phyloP scores from a whole-genome alignment of 1,140 invertebrate species.

The Thrips palmi region DNA sequence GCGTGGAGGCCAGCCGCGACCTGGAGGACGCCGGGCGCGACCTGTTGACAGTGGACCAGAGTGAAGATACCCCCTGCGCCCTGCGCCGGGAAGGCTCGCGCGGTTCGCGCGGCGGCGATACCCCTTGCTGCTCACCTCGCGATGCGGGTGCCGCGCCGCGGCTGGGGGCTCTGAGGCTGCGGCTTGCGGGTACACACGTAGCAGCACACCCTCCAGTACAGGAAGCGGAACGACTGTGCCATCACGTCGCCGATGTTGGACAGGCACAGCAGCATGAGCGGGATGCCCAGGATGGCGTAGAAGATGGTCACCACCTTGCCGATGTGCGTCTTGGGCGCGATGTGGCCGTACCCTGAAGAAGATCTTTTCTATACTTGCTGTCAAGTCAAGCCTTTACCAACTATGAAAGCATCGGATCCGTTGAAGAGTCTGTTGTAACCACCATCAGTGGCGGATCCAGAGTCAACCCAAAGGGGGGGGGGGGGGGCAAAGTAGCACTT shows the following conservation, averaged over 20 bases:
- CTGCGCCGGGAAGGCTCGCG: too few relatives aligned
- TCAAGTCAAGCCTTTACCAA: slow-evolving; percentile 13
- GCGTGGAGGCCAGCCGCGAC: slow-evolving; percentile 30
- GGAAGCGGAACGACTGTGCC: slow-evolving; percentile 81
- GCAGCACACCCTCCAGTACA: slow-evolving; percentile 80
- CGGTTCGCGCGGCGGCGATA: slow-evolving; percentile 11
- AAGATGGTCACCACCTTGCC: slow-evolving; percentile 90
- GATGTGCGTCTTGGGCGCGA: slow-evolving; percentile 77
- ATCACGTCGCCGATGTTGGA: slow-evolving; percentile 93
- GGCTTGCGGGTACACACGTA: slow-evolving; percentile 69
- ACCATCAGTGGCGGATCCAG: slow-evolving; percentile 3
- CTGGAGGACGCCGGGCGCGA: too few relatives aligned
- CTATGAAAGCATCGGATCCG: background rate
- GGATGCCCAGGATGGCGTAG: slow-evolving; percentile 89
- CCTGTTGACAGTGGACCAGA: too few relatives aligned
- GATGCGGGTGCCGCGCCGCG: too few relatives aligned
- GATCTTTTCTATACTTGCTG: too few relatives aligned
- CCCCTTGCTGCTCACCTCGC: too few relatives aligned
- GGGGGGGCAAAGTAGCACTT: too few relatives aligned
- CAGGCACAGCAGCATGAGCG: slow-evolving; percentile 80
- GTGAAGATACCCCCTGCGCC: background rate
- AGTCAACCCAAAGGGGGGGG: too few relatives aligned
- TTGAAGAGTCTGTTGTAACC: background rate
- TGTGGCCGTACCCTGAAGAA: slow-evolving; percentile 87
- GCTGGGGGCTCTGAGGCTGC: too few relatives aligned